Percentiles rank a stretch among this genome's conserved stretches.
phyloP scores from a whole-genome alignment of 2,113 vertebrate genomes.

The Malurus cyaneus region DNA sequence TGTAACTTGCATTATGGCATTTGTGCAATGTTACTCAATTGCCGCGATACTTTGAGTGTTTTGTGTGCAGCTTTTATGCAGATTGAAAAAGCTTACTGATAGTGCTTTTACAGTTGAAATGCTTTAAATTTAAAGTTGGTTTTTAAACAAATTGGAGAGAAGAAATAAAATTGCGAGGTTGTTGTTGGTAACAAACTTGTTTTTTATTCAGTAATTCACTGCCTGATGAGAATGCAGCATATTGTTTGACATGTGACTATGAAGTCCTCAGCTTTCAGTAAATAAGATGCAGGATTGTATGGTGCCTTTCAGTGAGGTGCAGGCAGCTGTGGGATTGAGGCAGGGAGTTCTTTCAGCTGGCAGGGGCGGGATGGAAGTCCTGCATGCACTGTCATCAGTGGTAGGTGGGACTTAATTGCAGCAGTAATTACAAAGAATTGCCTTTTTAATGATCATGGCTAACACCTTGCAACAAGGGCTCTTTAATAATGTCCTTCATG shows the following conservation, averaged over 20 bases:
- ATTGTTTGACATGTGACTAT: neutral
- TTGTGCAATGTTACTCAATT: neutral
- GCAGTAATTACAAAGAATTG: neutral
- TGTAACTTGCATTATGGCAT: neutral
- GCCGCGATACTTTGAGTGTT: neutral
- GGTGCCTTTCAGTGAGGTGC: neutral
- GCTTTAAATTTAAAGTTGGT: neutral
- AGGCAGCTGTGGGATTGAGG: neutral
- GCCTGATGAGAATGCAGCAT: neutral
- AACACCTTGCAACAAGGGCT: neutral
- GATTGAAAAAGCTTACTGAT: neutral
- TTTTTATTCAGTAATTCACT: neutral
- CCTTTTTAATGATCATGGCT: neutral
- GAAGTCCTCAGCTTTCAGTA: neutral
- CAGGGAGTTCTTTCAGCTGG: neutral
- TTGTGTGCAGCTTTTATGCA: neutral
- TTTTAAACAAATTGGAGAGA: neutral
- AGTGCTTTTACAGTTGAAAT: neutral
- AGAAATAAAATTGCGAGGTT: neutral
- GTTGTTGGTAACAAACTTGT: neutral
- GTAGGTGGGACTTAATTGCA: neutral
- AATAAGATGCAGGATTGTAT: fast-evolving
- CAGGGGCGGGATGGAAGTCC: neutral
- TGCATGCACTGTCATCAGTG: neutral
- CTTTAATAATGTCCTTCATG: neutral